These are phyloP conservation scores for Actinostola sp. DNA, from an alignment of 92 coral and sea anemone genomes.

Conservation along the genomic window DNA sequence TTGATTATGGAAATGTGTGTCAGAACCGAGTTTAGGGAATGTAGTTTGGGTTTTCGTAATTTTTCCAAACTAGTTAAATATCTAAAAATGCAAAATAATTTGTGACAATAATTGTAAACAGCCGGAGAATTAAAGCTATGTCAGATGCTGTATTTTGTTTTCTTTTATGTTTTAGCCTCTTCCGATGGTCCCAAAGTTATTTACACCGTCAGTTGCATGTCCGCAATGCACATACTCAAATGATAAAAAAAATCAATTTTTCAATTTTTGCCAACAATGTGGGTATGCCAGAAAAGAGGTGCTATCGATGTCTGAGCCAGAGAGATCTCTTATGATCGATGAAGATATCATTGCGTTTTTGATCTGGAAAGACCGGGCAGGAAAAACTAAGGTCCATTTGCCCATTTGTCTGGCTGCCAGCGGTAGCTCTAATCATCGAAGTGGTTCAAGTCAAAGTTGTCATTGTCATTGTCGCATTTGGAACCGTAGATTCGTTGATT, in stretches of 20 bases:
- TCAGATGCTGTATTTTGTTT: too few species aligned
- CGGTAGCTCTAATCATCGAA: background rate
- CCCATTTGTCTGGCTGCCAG: background rate
- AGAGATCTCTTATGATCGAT: too few species aligned
- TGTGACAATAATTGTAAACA: too few species aligned
- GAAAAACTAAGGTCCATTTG: background rate
- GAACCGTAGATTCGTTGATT: conserved; percentile 48
- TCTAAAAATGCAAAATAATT: too few species aligned
- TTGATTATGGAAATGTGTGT: too few species aligned
- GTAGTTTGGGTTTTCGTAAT: too few species aligned
- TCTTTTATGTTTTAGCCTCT: conserved; percentile 27
- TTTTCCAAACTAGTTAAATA: too few species aligned
- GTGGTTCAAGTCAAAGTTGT: conserved; percentile 26
- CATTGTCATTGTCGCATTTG: too few species aligned
- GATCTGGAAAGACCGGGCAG: background rate
- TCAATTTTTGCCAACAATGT: conserved; percentile 34
- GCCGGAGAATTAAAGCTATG: too few species aligned
- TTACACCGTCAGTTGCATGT: conserved; percentile 23
- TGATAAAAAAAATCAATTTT: conserved; percentile 24
- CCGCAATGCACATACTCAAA: conserved; percentile 28
- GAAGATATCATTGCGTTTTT: too few species aligned
- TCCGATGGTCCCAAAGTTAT: conserved; percentile 23
- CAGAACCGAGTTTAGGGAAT: too few species aligned
- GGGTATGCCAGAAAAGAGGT: conserved; percentile 40
- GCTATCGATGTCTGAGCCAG: too few species aligned